These are phyloP conservation scores for Dipodomys spectabilis DNA, from an alignment of 2,113 vertebrate genomes.

Conservation along the genomic window DNA sequence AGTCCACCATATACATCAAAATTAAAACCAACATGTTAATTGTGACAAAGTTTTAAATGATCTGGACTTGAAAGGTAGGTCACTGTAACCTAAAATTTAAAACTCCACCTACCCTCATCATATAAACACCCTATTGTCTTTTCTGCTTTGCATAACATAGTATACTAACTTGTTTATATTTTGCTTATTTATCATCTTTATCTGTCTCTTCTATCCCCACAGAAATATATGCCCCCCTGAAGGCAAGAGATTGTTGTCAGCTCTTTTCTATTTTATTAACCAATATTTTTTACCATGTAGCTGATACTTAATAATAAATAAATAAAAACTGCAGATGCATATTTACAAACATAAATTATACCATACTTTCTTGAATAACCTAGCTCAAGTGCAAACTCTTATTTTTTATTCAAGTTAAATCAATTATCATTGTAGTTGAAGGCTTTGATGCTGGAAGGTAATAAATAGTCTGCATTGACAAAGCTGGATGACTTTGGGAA, in stretches of 20 bases:
- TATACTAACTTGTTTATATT: background rate
- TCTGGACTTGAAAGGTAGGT: background rate
- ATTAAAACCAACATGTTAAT: background rate
- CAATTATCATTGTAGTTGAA: background rate
- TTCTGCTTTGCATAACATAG: background rate
- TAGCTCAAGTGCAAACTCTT: background rate
- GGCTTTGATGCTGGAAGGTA: background rate
- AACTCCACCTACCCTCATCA: background rate
- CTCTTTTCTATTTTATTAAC: slow-evolving; percentile 11
- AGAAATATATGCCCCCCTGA: background rate
- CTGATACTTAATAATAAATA: background rate
- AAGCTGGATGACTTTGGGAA: background rate
- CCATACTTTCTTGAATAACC: no score
- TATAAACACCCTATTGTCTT: background rate
- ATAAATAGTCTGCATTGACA: background rate
- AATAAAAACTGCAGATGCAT: background rate
- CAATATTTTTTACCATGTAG: background rate
- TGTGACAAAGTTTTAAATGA: background rate
- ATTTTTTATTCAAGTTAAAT: background rate
- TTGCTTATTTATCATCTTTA: slow-evolving; percentile 19
- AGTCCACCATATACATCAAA: background rate
- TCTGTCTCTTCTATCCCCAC: background rate
- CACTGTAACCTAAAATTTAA: background rate
- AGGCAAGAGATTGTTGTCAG: background rate
- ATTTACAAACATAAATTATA: background rate